Conservation (phyloP, 2,888 invertebrate genomes). For the Eumerus sabulonum region DNA sequence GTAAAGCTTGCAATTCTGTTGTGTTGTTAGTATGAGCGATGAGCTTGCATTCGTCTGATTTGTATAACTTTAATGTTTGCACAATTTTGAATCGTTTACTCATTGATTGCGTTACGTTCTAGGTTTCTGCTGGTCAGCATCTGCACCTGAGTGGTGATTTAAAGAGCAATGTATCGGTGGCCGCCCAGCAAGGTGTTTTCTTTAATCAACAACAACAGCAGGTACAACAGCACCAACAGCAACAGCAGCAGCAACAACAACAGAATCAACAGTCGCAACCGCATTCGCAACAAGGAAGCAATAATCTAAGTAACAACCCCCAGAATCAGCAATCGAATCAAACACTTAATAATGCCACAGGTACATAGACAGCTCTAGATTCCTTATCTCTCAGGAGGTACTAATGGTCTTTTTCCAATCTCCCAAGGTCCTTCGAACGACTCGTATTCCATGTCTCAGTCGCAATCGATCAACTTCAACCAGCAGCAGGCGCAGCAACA, state of each 20-base stretch:
- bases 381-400: not conserved
- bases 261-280: conserved; percentile 72
- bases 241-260: conserved; percentile 70
- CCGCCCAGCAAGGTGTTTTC: conserved; percentile 92
- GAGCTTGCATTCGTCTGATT: conserved; percentile 1
- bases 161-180: conserved; percentile 87
- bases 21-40: conserved; percentile 38
- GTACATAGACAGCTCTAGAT: conserved; percentile 68
- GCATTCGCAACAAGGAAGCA: conserved; percentile 76
- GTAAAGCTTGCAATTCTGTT: too few relatives aligned
- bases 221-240: conserved; percentile 76
- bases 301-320: conserved; percentile 72
- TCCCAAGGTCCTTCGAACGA: conserved; percentile 76
- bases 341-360: conserved; percentile 77
- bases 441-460: conserved; percentile 88
- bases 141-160: conserved; percentile 87
- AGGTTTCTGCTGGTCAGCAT: conserved; percentile 94
- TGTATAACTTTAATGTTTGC: too few relatives aligned
- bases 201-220: conserved; percentile 80
- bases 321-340: conserved; percentile 75
- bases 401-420: not conserved
- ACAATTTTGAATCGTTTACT: too few relatives aligned
- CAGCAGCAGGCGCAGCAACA: conserved; percentile 81
- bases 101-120: conserved; percentile 55
- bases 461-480: conserved; percentile 91